phyloP scores from a whole-genome alignment of 1,140 invertebrate species.

The Maniola jurtina region DNA sequence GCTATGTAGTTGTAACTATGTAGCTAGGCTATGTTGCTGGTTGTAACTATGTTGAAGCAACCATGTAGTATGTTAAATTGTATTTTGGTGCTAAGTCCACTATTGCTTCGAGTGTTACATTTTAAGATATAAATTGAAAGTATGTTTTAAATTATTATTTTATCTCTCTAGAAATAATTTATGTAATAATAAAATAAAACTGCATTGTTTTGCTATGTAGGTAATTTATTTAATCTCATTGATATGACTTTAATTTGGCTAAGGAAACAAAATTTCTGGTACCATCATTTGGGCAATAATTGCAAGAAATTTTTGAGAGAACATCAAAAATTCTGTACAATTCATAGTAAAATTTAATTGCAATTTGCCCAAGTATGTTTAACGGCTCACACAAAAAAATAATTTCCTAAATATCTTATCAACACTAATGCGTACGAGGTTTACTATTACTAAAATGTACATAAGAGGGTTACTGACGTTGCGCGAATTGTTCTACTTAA shows the following conservation, averaged over 20 bases:
- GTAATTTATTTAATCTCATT: slow-evolving; percentile 74
- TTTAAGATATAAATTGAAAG: no score
- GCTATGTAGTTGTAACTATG: no score
- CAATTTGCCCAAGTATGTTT: slow-evolving; percentile 31
- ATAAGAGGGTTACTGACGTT: not conserved
- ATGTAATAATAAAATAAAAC: slow-evolving; percentile 22
- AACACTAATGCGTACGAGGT: slow-evolving; percentile 1
- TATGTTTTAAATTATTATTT: no score
- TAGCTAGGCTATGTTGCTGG: no score
- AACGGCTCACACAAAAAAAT: slow-evolving; percentile 19
- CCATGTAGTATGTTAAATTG: no score
- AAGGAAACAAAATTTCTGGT: slow-evolving; percentile 57
- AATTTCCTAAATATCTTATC: slow-evolving; percentile 14
- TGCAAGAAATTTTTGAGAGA: slow-evolving; percentile 20
- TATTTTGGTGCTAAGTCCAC: no score
- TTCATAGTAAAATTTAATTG: slow-evolving; percentile 5
- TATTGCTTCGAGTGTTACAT: no score
- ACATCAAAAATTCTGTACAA: slow-evolving; percentile 20
- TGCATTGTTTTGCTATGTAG: slow-evolving; percentile 24
- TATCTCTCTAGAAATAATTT: no score
- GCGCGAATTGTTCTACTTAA: not conserved
- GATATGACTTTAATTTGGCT: slow-evolving; percentile 76
- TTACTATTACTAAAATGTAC: not conserved
- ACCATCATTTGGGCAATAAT: slow-evolving; percentile 44
- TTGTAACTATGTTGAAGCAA: no score